Evolutionary conservation across 2,888 invertebrate genomes (phyloP), one percentile per base, ranked within the genome.

Genomic region (Dastarcus helophoroides): DNA sequence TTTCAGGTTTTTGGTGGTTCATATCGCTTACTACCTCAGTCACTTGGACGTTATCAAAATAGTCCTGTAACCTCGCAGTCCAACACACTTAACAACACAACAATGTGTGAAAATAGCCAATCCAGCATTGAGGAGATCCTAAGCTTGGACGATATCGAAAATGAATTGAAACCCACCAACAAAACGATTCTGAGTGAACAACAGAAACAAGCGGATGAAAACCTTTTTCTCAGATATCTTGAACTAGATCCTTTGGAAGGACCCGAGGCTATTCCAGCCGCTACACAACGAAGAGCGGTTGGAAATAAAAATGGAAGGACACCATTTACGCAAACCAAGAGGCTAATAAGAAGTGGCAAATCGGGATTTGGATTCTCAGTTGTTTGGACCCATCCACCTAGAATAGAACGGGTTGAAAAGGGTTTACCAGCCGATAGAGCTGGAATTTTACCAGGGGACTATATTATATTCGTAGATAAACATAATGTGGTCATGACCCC

Each of bases 331-430:
- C 75, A 78, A 36, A 82, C 85, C 24, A 79, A 80, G 53, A 58
- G 60, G 34, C 58, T 79, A 40, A 58, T 58, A 5, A 53, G 68
- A 23, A 45, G 50, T 17, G 49, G 58, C 10, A 61, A 58, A 41
- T 50, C 54, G n/a, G 81, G 82, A 13, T 83, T 79, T 46, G 88
- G 88, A 9, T 88, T 88, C 62, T 85, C 85, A 3, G 78, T 88
- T 30, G 85, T 86, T 1, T 88, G 88, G 88, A 88, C 86, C 4
- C 76, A 83, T 50, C 88, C 88, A 1, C 88, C 88, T 3, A 69
- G 85, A 12, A 80, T 89, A 23, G 88, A 88, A 54, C 68, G 86
- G 35, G 81, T 88, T 8, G 86, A 86, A 36, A 73, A 79, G 0
- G 80, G 80, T 3, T 69, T 84, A 8, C 79, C 85, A 3, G 88